These are phyloP conservation scores for Ceratosolen fusciceps DNA, from an alignment of 1,140 invertebrate genomes.

Conservation along the genomic window DNA sequence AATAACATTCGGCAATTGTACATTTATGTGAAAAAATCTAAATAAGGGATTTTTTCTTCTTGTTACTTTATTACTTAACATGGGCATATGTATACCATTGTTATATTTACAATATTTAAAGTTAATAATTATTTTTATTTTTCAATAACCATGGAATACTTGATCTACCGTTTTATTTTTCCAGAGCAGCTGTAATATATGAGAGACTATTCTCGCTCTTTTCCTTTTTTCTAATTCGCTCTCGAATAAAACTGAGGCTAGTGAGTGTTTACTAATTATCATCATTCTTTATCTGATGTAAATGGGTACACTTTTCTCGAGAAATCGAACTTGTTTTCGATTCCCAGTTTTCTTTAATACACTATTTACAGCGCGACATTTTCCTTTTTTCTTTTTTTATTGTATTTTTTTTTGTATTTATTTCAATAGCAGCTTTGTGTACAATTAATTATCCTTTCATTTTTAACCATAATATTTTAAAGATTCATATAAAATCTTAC, in stretches of 20 bases:
- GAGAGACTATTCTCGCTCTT: constrained; percentile 43
- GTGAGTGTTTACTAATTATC: constrained; percentile 32
- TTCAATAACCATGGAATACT: background rate
- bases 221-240: constrained; percentile 51
- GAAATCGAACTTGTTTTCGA: constrained; percentile 48
- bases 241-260: constrained; percentile 35
- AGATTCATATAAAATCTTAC: too few species aligned
- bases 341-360: constrained; percentile 18
- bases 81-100: too few species aligned
- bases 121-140: background rate
- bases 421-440: background rate
- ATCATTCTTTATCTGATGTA: constrained; percentile 31
- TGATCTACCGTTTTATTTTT: constrained; percentile 24
- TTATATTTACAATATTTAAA: too few species aligned
- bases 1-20: too few species aligned
- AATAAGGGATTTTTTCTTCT: too few species aligned
- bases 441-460: constrained; percentile 13
- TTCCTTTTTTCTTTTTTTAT: background rate
- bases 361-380: background rate
- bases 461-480: constrained; percentile 6
- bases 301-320: constrained; percentile 39
- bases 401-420: too few species aligned
- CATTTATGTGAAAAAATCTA: too few species aligned
- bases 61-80: too few species aligned
- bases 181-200: constrained; percentile 49